Conservation (phyloP, 2,113 vertebrate genomes). For the Oreochromis aureus region DNA sequence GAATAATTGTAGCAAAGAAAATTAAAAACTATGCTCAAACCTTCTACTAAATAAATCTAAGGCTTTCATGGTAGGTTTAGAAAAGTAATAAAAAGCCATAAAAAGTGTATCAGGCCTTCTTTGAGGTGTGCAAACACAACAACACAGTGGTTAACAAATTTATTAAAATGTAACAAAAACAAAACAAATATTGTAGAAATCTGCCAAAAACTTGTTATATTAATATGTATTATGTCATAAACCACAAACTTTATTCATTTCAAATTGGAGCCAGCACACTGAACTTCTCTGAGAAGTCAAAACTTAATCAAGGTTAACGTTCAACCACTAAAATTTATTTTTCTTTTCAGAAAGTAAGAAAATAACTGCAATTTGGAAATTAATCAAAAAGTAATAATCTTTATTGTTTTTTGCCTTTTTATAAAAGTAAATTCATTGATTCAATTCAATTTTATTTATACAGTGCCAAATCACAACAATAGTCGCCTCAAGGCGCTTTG, state of each 20-base stretch:
- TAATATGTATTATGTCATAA: background rate
- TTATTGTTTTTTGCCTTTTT: background rate
- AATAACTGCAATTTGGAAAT: background rate
- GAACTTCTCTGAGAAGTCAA: background rate
- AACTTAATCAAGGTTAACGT: background rate
- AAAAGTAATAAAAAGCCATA: background rate
- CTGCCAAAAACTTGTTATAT: background rate
- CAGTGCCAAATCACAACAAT: background rate
- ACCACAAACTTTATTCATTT: background rate
- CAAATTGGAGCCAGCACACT: background rate
- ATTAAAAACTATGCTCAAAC: background rate
- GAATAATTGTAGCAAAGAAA: background rate
- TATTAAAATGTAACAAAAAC: background rate
- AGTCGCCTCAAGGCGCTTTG: background rate
- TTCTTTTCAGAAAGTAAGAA: background rate
- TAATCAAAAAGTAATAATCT: accelerated
- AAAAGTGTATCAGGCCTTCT: background rate
- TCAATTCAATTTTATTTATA: background rate
- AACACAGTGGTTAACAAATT: background rate
- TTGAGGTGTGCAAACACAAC: background rate
- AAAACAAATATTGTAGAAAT: background rate
- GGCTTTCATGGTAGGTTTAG: accelerated
- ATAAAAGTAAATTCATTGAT: background rate
- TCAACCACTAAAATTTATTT: accelerated
- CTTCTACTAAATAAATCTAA: background rate